These are phyloP conservation scores for Chrysomela aeneicollis DNA, from an alignment of 2,888 invertebrate genomes.

Conservation along the genomic window DNA sequence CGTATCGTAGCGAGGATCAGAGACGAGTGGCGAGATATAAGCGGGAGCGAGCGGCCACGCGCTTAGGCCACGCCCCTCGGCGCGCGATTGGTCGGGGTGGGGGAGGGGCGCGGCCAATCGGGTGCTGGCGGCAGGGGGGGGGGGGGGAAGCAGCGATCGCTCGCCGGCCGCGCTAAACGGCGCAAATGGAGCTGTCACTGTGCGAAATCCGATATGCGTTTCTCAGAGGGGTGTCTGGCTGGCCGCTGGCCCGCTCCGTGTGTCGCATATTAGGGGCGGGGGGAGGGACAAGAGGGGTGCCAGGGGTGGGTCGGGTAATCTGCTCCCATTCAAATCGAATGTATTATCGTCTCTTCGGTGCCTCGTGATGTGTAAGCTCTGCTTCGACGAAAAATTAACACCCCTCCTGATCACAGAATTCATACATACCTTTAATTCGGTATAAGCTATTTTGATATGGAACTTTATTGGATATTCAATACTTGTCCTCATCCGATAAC, in stretches of 20 bases:
- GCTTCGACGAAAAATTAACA: too few species aligned
- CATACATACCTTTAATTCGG: too few species aligned
- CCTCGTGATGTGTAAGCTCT: too few species aligned
- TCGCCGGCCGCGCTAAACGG: conserved; percentile 55
- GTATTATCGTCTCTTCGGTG: too few species aligned
- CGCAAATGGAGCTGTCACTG: conserved; percentile 56
- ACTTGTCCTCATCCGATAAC: too few species aligned
- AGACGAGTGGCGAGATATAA: conserved; percentile 39
- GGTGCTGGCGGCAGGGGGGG: conserved; percentile 3
- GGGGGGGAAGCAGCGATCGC: conserved; percentile 32
- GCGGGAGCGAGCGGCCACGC: conserved; percentile 34
- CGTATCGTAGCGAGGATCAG: conserved; percentile 32
- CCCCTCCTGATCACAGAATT: too few species aligned
- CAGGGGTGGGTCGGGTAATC: conserved; percentile 15
- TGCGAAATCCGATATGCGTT: conserved; percentile 56
- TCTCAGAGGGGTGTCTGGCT: conserved; percentile 41
- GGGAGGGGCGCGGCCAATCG: conserved; percentile 44
- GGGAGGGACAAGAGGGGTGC: background rate
- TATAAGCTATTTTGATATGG: too few species aligned
- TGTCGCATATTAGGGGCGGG: background rate
- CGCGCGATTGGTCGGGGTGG: conserved; percentile 39
- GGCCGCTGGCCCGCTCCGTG: conserved; percentile 33
- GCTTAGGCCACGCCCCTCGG: conserved; percentile 40
- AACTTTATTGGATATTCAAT: too few species aligned
- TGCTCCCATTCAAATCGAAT: conserved; percentile 13